Evolutionary conservation across 2,888 invertebrate genomes (phyloP).

Genomic region (Troilus luridus): DNA sequence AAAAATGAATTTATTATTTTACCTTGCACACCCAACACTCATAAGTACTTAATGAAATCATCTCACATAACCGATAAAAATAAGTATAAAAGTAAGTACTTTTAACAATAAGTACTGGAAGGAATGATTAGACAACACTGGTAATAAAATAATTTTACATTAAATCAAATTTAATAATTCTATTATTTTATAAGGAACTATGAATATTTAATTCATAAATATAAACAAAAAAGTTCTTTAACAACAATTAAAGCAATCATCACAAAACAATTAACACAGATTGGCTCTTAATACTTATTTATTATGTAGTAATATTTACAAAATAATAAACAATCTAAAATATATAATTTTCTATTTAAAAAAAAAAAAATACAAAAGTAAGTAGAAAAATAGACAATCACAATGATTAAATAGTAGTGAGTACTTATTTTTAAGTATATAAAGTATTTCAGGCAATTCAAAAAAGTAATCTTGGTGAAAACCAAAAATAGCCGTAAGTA

Average conservation of each 20-base stretch:
- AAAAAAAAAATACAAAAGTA: background rate
- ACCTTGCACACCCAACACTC: background rate
- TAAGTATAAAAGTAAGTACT: background rate
- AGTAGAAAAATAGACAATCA: background rate
- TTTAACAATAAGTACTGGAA: background rate
- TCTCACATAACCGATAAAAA: background rate
- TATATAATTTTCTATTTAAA: background rate
- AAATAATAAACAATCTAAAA: background rate
- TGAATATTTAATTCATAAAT: background rate
- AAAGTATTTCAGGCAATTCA: background rate
- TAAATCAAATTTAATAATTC: background rate
- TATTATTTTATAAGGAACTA: background rate
- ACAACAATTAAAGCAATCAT: background rate
- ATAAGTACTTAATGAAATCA: background rate
- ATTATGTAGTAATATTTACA: background rate
- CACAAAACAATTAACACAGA: background rate
- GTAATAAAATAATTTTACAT: background rate
- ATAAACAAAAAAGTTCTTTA: background rate
- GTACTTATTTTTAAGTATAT: background rate
- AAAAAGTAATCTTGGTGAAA: background rate
- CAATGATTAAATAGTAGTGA: background rate
- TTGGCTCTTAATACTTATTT: background rate
- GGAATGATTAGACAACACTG: background rate
- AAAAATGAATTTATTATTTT: background rate
- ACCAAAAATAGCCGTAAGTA: background rate